Percentiles rank a stretch among this genome's conserved stretches.
Conservation (phyloP, 1,140 invertebrate genomes). For the Leptestheria dahalacensis region DNA sequence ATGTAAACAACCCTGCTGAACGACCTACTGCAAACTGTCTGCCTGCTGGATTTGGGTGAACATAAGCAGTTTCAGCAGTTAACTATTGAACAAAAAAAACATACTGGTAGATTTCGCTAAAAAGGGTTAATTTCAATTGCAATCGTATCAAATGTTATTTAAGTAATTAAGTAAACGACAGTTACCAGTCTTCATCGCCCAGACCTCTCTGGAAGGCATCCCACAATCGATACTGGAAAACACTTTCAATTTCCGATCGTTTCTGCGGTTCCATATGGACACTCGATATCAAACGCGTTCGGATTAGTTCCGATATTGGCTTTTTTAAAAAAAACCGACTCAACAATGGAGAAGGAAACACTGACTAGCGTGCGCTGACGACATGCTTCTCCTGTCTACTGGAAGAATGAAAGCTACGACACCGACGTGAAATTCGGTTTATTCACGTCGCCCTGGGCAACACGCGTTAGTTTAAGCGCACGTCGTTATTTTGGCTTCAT, state of each 20-base stretch:
- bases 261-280: background rate
- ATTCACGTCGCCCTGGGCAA: background rate
- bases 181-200: slow-evolving; percentile 16
- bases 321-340: background rate
- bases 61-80: no score
- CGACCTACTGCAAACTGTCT: no score
- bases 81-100: no score
- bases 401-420: background rate
- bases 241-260: slow-evolving; percentile 11
- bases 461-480: no score
- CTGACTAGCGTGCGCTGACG: background rate
- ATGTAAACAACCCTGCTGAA: no score
- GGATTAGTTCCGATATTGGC: no score
- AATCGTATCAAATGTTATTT: background rate
- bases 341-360: background rate
- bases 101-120: no score
- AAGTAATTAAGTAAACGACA: background rate
- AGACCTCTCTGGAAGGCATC: slow-evolving; percentile 16
- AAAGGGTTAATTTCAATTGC: background rate
- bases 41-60: no score
- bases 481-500: no score
- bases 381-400: background rate
- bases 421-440: background rate
- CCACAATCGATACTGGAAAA: slow-evolving; percentile 17
- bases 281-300: no score